Conservation (phyloP, 1,140 invertebrate species). For the Halictus rubicundus region DNA sequence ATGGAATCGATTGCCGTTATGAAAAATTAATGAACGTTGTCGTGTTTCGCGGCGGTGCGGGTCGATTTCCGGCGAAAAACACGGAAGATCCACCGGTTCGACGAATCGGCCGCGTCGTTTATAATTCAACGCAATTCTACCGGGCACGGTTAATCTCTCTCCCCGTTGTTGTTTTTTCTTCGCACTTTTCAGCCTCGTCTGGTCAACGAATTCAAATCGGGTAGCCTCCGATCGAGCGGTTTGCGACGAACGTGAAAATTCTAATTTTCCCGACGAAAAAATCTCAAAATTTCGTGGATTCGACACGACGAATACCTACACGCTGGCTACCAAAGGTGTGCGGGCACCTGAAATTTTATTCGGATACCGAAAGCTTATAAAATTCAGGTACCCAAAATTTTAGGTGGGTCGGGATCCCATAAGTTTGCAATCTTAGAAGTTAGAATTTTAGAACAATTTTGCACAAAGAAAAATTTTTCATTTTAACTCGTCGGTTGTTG, state of each 20-base stretch:
- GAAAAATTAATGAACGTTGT: conserved; percentile 61
- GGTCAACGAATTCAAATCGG: conserved; percentile 11
- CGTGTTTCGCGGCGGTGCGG: conserved; percentile 49
- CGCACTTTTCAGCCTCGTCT: neutral
- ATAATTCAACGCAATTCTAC: conserved; percentile 48
- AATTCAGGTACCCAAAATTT: too few species aligned
- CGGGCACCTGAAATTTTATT: too few species aligned
- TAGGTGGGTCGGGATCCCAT: too few species aligned
- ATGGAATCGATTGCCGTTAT: conserved; percentile 61
- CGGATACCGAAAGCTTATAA: too few species aligned
- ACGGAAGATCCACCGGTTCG: conserved; percentile 29
- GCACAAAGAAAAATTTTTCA: too few species aligned
- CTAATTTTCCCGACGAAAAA: neutral
- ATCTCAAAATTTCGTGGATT: neutral
- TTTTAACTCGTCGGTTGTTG: too few species aligned
- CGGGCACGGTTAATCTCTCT: conserved; percentile 11
- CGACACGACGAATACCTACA: neutral
- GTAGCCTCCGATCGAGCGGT: neutral
- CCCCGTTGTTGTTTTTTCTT: neutral
- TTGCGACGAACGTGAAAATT: too few species aligned
- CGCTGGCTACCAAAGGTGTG: neutral
- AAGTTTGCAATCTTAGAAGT: too few species aligned
- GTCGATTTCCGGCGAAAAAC: conserved; percentile 58
- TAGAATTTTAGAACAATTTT: too few species aligned
- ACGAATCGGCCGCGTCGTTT: conserved; percentile 43